Conservation (phyloP, 2,888 invertebrate genomes). For the Syritta pipiens region DNA sequence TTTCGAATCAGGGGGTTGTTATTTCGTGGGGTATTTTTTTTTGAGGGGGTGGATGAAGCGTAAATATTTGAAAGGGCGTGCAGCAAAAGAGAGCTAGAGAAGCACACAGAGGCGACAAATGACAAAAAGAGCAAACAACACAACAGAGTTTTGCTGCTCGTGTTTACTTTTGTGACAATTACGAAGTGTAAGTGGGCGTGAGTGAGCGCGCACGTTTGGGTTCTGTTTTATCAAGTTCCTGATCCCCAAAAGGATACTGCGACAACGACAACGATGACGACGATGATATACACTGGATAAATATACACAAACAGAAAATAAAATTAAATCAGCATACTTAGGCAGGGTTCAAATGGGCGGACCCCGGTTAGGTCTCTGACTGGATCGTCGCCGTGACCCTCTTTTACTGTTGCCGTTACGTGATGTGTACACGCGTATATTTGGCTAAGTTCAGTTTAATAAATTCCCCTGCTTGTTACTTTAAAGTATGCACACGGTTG, state of each 20-base stretch:
- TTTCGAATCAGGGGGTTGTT: conserved; percentile 17
- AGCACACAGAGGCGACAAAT: conserved; percentile 61
- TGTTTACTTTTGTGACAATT: conserved; percentile 67
- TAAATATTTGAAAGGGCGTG: conserved; percentile 47
- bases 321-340: conserved; percentile 65
- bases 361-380: neutral
- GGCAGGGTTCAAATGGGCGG: neutral
- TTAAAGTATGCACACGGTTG: conserved; percentile 31
- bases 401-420: neutral
- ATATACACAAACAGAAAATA: conserved; percentile 43
- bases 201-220: conserved; percentile 61
- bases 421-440: conserved; percentile 1
- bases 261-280: no score
- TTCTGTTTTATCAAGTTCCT: conserved; percentile 64
- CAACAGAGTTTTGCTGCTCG: conserved; percentile 35
- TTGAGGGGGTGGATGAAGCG: conserved; percentile 5
- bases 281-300: conserved; percentile 60
- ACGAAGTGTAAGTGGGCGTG: conserved; percentile 61
- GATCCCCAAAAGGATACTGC: conserved; percentile 63
- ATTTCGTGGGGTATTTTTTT: no score
- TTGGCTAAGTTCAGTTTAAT: conserved; percentile 49
- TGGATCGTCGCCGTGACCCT: neutral
- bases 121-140: conserved; percentile 61
- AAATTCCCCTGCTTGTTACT: conserved; percentile 54
- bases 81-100: no score